Percentiles rank a stretch among this genome's conserved stretches.
Evolutionary conservation across 2,797 vertebrate genomes (phyloP).

Genomic region (Sebastes steindachneri): DNA sequence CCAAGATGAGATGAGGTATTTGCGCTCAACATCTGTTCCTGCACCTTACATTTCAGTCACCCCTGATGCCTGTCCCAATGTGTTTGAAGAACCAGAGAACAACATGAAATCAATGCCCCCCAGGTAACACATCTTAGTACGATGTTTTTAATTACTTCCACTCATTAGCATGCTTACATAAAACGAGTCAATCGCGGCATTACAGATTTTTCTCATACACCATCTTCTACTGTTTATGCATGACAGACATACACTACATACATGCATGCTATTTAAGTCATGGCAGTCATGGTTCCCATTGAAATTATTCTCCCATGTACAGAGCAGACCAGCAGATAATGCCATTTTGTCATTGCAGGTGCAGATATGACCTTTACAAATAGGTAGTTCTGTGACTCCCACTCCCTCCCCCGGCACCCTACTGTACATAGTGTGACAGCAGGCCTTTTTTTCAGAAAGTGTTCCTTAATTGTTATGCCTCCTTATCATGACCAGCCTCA

Average conservation of each 20-base stretch:
- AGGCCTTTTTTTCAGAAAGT: background rate
- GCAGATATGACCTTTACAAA: background rate
- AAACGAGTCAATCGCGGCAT: background rate
- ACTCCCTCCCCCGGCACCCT: background rate
- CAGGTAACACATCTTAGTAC: slow-evolving; percentile 83
- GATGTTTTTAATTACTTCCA: background rate
- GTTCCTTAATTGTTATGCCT: background rate
- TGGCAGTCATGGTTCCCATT: background rate
- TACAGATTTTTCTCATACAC: background rate
- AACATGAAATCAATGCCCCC: slow-evolving; percentile 99
- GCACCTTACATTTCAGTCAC: slow-evolving; percentile 99
- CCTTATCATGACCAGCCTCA: background rate
- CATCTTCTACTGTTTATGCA: background rate
- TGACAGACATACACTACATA: background rate
- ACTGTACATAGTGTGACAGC: background rate
- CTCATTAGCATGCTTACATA: background rate
- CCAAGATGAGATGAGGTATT: slow-evolving; percentile 98
- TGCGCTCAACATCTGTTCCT: slow-evolving; percentile 97
- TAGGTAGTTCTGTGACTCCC: background rate
- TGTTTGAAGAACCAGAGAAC: slow-evolving; percentile 97
- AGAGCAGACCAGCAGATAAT: background rate
- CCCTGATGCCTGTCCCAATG: slow-evolving; percentile 97
- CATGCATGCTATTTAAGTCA: background rate
- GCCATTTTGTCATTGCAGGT: background rate
- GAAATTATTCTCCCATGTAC: background rate